Percentiles rank a stretch among this genome's conserved stretches.
These are phyloP conservation scores for Thereva nobilitata DNA, from an alignment of 2,888 invertebrate genomes.

Conservation along the genomic window DNA sequence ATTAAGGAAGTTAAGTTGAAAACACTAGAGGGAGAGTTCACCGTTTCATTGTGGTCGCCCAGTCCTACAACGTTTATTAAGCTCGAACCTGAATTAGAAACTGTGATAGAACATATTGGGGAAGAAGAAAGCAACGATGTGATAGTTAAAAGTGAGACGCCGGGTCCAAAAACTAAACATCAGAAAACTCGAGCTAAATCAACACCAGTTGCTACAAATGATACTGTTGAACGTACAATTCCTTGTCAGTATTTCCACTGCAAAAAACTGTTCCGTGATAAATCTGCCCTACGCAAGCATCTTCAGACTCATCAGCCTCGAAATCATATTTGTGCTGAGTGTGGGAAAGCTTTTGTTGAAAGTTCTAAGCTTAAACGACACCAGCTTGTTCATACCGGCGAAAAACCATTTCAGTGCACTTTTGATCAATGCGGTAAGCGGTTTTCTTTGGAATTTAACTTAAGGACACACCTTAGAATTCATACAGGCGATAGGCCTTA, in stretches of 20 bases:
- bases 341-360: conserved; percentile 18
- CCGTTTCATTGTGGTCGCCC: conserved; percentile 4
- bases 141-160: background rate
- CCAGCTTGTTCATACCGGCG: conserved; percentile 18
- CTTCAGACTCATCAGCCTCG: conserved; percentile 8
- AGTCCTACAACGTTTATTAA: too few species aligned
- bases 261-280: conserved; percentile 13
- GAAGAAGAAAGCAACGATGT: background rate
- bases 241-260: conserved; percentile 14
- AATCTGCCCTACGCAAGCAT: conserved; percentile 17
- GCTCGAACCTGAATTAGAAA: too few species aligned
- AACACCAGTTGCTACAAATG: background rate
- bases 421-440: conserved; percentile 9
- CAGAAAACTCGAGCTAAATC: background rate
- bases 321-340: conserved; percentile 15
- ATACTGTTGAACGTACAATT: conserved; percentile 7
- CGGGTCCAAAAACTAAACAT: background rate
- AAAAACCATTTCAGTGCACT: conserved; percentile 9
- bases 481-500: conserved; percentile 67
- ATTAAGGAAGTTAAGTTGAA: conserved; percentile 5
- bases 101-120: background rate
- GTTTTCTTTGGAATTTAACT: conserved; percentile 24
- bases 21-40: conserved; percentile 15
- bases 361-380: conserved; percentile 26
- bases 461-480: conserved; percentile 29